These are phyloP conservation scores for Drosophila buzzatii DNA, from an alignment of 2,888 invertebrate genomes.

Conservation along the genomic window DNA sequence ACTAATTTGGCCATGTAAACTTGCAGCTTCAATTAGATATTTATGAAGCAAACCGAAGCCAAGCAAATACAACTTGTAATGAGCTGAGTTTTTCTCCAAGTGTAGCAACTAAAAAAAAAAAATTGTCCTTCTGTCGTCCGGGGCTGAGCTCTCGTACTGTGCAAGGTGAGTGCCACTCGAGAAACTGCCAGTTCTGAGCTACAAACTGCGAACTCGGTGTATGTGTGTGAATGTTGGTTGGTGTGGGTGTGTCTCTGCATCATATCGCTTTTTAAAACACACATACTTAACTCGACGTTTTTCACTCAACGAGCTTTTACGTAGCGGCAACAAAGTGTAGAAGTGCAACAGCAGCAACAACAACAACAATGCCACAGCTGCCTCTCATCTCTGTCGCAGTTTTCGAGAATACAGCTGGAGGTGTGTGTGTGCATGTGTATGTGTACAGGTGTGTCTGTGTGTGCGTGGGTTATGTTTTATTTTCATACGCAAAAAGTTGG, in stretches of 20 bases:
- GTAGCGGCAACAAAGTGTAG: conserved; percentile 70
- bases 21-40: not conserved
- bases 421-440: conserved; percentile 10
- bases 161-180: conserved; percentile 77
- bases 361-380: conserved; percentile 58
- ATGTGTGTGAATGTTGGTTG: conserved; percentile 15
- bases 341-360: conserved; percentile 68
- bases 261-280: conserved; percentile 64
- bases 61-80: not conserved
- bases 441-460: conserved; percentile 1
- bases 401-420: conserved; percentile 8
- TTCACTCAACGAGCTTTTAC: conserved; percentile 79
- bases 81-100: not conserved
- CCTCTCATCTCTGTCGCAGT: conserved; percentile 55
- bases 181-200: conserved; percentile 53
- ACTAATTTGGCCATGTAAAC: not conserved
- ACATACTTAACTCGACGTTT: conserved; percentile 80
- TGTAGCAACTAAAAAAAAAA: conserved; percentile 22
- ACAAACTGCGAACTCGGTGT: conserved; percentile 16
- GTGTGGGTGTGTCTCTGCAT: conserved; percentile 44
- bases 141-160: conserved; percentile 49
- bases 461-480: conserved; percentile 46
- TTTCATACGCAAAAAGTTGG: conserved; percentile 74
- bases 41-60: not conserved
- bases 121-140: conserved; percentile 48